Percentiles rank a stretch among this genome's conserved stretches.
Evolutionary conservation across 2,113 vertebrate species (phyloP).

Genomic region (Ictalurus punctatus): DNA sequence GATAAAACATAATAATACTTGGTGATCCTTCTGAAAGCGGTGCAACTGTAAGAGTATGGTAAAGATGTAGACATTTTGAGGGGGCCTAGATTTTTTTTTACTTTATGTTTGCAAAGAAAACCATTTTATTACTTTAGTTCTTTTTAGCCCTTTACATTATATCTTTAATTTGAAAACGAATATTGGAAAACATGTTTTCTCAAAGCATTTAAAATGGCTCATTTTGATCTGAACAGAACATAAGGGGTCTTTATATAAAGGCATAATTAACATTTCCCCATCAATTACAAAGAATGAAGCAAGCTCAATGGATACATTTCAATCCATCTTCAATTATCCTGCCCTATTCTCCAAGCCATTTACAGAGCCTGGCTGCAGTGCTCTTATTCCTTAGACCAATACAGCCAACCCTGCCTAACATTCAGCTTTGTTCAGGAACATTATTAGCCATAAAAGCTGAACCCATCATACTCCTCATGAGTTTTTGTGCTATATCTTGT

Average conservation of each 20-base stretch:
- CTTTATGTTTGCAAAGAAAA: neutral
- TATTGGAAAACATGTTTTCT: neutral
- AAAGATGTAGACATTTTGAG: neutral
- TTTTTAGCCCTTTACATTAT: neutral
- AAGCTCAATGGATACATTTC: slow-evolving; percentile 69
- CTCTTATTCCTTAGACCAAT: slow-evolving; percentile 62
- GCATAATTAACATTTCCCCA: slow-evolving; percentile 70
- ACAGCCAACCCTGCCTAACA: slow-evolving; percentile 64
- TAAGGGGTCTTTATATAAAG: slow-evolving; percentile 56
- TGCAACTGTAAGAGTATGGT: neutral
- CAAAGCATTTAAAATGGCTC: neutral
- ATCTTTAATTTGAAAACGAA: neutral
- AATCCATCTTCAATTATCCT: slow-evolving; percentile 73
- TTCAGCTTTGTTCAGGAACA: slow-evolving; percentile 74
- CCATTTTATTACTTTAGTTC: neutral
- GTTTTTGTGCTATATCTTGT: slow-evolving; percentile 47
- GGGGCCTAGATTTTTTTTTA: neutral
- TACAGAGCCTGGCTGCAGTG: slow-evolving; percentile 65
- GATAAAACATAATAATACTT: neutral
- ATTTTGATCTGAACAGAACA: neutral
- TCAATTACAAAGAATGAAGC: slow-evolving; percentile 61
- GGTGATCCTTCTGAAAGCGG: neutral
- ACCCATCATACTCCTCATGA: slow-evolving; percentile 59
- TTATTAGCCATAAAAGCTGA: slow-evolving; percentile 72
- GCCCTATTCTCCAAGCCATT: slow-evolving; percentile 70